Conservation (phyloP, 2,888 invertebrate genomes). For the Leucophenga montana region DNA sequence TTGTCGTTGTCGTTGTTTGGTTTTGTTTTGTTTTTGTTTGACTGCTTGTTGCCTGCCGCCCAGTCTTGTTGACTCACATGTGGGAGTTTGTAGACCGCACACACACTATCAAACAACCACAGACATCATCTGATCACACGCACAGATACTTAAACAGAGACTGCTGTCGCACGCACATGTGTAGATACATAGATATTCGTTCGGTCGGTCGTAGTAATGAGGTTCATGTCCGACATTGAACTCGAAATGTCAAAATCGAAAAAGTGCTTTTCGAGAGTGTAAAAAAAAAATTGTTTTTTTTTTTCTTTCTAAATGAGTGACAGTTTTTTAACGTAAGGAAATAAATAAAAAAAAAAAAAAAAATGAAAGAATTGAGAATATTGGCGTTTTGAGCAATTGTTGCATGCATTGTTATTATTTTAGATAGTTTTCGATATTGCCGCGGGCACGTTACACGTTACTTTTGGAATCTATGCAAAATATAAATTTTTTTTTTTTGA, state of each 20-base stretch:
- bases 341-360: neutral
- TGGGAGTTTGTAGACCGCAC: slow-evolving; percentile 10
- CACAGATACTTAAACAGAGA: slow-evolving; percentile 17
- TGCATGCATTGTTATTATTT: slow-evolving; percentile 2
- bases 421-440: no score
- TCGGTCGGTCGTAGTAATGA: slow-evolving; percentile 51
- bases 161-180: neutral
- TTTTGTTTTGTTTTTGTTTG: slow-evolving; percentile 25
- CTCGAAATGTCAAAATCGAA: slow-evolving; percentile 60
- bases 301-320: slow-evolving; percentile 30
- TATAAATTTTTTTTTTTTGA: neutral
- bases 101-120: neutral
- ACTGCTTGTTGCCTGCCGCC: neutral
- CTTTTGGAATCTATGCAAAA: neutral
- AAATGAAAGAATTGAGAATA: slow-evolving; percentile 23
- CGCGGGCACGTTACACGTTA: no score
- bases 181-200: no score
- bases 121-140: slow-evolving; percentile 31
- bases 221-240: slow-evolving; percentile 69
- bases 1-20: neutral
- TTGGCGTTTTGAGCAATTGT: neutral
- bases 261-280: slow-evolving; percentile 23
- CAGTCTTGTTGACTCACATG: slow-evolving; percentile 14
- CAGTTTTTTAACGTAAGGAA: neutral
- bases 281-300: slow-evolving; percentile 32